Evolutionary conservation across 2,888 invertebrate genomes (phyloP), one percentile per base, ranked within the genome.

Genomic region (Epiblema foenella): DNA sequence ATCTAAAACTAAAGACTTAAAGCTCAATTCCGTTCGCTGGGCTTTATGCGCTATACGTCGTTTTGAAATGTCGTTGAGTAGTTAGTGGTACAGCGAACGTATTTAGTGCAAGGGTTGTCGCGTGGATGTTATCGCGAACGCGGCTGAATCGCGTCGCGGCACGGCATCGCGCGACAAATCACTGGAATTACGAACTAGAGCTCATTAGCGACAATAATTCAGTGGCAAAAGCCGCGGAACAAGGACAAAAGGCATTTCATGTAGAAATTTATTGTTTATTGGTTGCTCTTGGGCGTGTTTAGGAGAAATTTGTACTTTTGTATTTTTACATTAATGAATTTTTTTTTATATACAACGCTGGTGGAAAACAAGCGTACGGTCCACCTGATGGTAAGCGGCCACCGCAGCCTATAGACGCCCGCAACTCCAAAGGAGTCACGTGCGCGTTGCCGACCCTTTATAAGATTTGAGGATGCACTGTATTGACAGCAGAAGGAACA

Each of bases 121-220:
- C 67, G 71, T 71, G 71, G 68, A 18, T 12, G 18, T 57, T 72
- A 72, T 72, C 69, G 67, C 46, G 68, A 72, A 62, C 71, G 57
- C 68, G 51, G 15, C 42, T 58, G 56, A 68, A 73, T 73, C 72
- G 69, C 69, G 64, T 60, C 29, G 65, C 60, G 39, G 65, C 69
- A 69, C 73, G 69, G 46, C 42, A 69, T 59, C 63, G 66, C 66
- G 66, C 84, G 84, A 89, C 90, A 89, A 91, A 90, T 90, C 89
- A 90, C 86, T 81, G 77, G 79, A 80, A 86, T 87, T 87, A 88
- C 82, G 81, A 83, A 84, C 81, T 77, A 82, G 79, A 75, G 76
- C 89, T 90, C 85, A 90, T 91, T 91, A 90, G 85, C 79, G 77
- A 78, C 79, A 74, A 80, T 86, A 88, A 85, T 88, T 87, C 80